Conservation (phyloP, 2,888 invertebrate species). For the Operophtera brumata region DNA sequence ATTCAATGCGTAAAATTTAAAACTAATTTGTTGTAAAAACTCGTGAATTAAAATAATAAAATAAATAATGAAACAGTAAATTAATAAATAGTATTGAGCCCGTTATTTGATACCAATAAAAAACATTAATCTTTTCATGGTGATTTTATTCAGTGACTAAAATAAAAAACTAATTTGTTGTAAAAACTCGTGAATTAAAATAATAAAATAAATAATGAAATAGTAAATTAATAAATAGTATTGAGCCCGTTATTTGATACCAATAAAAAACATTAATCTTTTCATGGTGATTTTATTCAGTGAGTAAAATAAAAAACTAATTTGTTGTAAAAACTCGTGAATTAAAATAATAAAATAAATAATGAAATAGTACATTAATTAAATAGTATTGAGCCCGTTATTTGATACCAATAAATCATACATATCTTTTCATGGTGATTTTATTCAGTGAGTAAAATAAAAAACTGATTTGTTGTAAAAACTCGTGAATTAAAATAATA, state of each 20-base stretch:
- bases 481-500: neutral
- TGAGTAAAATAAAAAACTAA: constrained; percentile 6
- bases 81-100: too few relatives aligned
- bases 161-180: constrained; percentile 1
- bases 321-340: neutral
- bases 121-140: constrained; percentile 8
- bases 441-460: constrained; percentile 21
- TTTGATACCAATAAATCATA: constrained; percentile 31
- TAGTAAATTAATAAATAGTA: too few relatives aligned
- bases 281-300: constrained; percentile 26
- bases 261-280: constrained; percentile 23
- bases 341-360: neutral
- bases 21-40: neutral
- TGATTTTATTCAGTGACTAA: constrained; percentile 26
- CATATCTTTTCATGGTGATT: constrained; percentile 15
- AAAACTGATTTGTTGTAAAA: neutral
- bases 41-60: neutral
- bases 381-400: too few relatives aligned
- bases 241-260: too few relatives aligned
- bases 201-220: neutral
- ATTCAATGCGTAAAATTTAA: constrained; percentile 17
- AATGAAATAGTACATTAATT: too few relatives aligned
- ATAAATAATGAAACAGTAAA: too few relatives aligned
- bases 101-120: too few relatives aligned
- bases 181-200: neutral